Conservation (phyloP, 2,888 invertebrate genomes). For the Hedychridium roseum region DNA sequence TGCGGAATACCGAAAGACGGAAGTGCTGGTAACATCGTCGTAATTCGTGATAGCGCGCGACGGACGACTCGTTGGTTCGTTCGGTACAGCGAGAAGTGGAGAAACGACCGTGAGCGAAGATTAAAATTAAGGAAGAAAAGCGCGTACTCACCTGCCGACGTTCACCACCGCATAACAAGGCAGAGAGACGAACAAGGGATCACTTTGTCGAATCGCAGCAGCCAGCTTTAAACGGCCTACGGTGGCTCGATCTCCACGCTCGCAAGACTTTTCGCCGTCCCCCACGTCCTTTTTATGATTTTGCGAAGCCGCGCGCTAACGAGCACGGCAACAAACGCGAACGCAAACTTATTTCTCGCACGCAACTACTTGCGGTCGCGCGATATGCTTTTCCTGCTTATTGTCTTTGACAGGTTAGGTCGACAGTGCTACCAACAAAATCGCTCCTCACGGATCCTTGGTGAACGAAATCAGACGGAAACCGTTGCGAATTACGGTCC, state of each 20-base stretch:
- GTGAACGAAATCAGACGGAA: slow-evolving; percentile 1
- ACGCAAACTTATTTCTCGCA: too few relatives aligned
- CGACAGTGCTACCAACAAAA: slow-evolving; percentile 36
- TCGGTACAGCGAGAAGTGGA: background rate
- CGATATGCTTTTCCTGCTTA: too few relatives aligned
- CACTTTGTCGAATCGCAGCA: slow-evolving; percentile 27
- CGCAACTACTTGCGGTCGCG: too few relatives aligned
- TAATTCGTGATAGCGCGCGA: slow-evolving; percentile 11
- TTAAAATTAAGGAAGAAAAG: slow-evolving; percentile 1
- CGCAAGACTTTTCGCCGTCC: slow-evolving; percentile 8
- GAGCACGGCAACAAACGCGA: slow-evolving; percentile 23
- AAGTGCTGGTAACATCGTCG: slow-evolving; percentile 16
- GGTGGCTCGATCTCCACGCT: slow-evolving; percentile 23
- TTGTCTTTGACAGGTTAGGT: slow-evolving; percentile 50
- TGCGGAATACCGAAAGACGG: slow-evolving; percentile 12
- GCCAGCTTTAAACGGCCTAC: slow-evolving; percentile 23
- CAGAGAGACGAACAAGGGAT: slow-evolving; percentile 31
- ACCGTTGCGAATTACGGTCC: background rate
- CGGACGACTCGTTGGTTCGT: slow-evolving; percentile 4
- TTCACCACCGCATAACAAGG: slow-evolving; percentile 58
- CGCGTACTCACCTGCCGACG: slow-evolving; percentile 43
- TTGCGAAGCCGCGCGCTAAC: slow-evolving; percentile 3
- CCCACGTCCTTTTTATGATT: background rate
- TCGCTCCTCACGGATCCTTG: background rate
- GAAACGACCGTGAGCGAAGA: background rate